phyloP scores from a whole-genome alignment of 2,113 vertebrate genomes.

The Caloenas nicobarica region DNA sequence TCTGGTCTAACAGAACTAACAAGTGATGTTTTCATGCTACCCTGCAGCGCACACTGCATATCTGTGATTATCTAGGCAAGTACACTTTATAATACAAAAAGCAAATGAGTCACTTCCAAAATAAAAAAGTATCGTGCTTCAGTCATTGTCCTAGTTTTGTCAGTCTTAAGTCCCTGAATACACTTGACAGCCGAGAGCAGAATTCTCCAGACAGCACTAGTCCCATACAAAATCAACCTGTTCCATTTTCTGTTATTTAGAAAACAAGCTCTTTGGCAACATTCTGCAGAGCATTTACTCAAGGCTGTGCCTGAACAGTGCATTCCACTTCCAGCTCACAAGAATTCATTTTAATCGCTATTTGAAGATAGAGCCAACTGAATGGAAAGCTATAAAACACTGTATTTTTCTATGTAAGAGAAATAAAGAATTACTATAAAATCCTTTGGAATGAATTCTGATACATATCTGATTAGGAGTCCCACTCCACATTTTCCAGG shows the following conservation, averaged over 20 bases:
- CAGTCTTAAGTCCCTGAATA: not conserved
- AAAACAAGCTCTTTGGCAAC: not conserved
- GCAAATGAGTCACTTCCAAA: not conserved
- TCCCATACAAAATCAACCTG: not conserved
- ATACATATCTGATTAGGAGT: not conserved
- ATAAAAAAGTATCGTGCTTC: not conserved
- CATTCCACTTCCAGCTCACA: not conserved
- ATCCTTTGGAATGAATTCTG: not conserved
- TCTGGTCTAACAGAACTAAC: not conserved
- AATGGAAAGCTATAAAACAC: not conserved
- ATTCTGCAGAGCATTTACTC: not conserved
- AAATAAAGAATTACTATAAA: slow-evolving; percentile 1
- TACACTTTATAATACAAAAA: not conserved
- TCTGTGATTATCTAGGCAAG: not conserved
- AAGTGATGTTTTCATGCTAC: not conserved
- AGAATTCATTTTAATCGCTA: not conserved
- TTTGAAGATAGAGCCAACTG: not conserved
- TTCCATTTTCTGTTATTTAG: not conserved
- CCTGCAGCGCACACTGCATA: not conserved
- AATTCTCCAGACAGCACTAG: not conserved
- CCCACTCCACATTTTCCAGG: not conserved
- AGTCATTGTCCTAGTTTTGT: not conserved
- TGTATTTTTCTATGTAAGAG: not conserved
- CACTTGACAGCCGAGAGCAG: not conserved
- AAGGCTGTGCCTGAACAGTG: not conserved